Evolutionary conservation across 2,888 invertebrate species (phyloP), one percentile per base, ranked within the genome.

Genomic region (Calephelis perditalis): DNA sequence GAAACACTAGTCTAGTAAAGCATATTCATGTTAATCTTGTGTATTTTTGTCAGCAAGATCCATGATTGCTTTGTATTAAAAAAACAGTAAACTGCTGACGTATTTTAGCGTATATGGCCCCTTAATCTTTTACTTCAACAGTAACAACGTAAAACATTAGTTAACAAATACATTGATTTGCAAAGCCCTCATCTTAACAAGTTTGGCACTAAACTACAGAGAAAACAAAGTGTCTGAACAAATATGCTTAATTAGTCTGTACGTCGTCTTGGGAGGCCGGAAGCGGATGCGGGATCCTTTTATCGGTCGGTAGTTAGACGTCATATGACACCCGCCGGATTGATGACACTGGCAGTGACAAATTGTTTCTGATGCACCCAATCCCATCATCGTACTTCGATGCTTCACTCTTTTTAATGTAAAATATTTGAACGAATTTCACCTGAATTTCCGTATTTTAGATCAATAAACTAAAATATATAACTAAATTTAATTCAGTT

Each of bases 281-380:
- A 84, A 79, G 67, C 83, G 86, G 86, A 86, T 77, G 84, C 77
- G 79, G 76, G 72, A 69, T 63, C 69, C 76, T 74, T 79, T 59
- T 81, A 62, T 26, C 62, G 62, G 56, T 59, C 60, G 61, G 59
- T 63, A 63, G 61, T 56, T 61, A 59, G 58, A 61, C 37, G 59
- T 58, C 47, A 61, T 56, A 56, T 44, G 49, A 49, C 49, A 49
- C 49, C 26, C 49, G 15, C 26, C 10, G 49, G 49, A 49, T 49
- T 49, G 49, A 49, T 49, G 49, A 26, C 49, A 9, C 49, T 49
- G 49, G 9, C 10, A 49, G 8, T 15, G 47, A 47, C 49, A 49
- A 49, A 49, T 49, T 49, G 49, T 49, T 49, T 49, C 26, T 26
- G 26, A 26, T 49, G 49, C 49, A 35, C 15, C 40, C 5, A 40